Percentiles rank a stretch among this genome's conserved stretches.
Conservation (phyloP, 2,888 invertebrate species). For the Charanyca ferruginea region DNA sequence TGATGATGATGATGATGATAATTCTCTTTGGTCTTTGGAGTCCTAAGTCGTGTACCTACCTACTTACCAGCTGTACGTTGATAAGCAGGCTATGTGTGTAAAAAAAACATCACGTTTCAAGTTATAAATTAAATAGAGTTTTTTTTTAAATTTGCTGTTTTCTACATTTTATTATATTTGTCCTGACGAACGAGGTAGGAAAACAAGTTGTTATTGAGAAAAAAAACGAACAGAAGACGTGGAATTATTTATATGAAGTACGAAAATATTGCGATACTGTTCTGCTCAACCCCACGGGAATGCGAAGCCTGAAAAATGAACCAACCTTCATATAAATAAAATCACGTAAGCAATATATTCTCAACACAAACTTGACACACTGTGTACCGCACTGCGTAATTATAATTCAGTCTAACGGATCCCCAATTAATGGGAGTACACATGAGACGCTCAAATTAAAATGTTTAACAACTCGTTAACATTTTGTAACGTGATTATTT, state of each 20-base stretch:
- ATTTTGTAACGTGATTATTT: slow-evolving; percentile 53
- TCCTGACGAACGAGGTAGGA: neutral
- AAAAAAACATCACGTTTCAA: too few relatives aligned
- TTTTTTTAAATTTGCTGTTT: too few relatives aligned
- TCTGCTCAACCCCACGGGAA: slow-evolving; percentile 20
- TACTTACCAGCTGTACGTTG: too few relatives aligned
- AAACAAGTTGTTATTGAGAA: neutral
- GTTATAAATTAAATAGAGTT: too few relatives aligned
- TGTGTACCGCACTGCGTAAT: slow-evolving; percentile 53
- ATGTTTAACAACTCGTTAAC: slow-evolving; percentile 62
- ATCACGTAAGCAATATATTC: slow-evolving; percentile 56
- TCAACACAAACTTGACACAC: slow-evolving; percentile 51
- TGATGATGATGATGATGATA: too few relatives aligned
- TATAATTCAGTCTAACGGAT: slow-evolving; percentile 51
- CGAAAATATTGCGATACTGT: slow-evolving; percentile 36
- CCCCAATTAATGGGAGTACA: slow-evolving; percentile 62
- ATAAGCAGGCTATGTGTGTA: too few relatives aligned
- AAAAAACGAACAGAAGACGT: slow-evolving; percentile 19
- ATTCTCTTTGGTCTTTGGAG: too few relatives aligned
- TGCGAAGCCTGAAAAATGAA: slow-evolving; percentile 36
- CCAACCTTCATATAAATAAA: slow-evolving; percentile 45
- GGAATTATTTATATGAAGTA: slow-evolving; percentile 36
- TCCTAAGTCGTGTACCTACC: too few relatives aligned
- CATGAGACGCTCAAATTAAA: slow-evolving; percentile 62
- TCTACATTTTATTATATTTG: too few relatives aligned